A percentile compares a stretch with the other conserved stretches of the same genome.
These are phyloP conservation scores for Eciton burchellii DNA, from an alignment of 1,140 invertebrate genomes.

Conservation along the genomic window DNA sequence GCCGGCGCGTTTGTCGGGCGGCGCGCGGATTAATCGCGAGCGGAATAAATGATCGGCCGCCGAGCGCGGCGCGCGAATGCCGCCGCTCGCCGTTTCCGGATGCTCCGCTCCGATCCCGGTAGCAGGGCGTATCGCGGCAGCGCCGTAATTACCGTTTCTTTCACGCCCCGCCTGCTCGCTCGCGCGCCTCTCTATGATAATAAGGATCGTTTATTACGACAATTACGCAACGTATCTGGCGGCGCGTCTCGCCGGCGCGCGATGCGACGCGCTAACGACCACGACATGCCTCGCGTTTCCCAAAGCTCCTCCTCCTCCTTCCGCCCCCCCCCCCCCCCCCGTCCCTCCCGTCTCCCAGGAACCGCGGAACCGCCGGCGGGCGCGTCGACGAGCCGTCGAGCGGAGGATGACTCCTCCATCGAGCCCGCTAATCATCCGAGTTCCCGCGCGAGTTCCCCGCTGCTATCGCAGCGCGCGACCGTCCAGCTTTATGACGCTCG, in stretches of 20 bases:
- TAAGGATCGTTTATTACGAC: slow-evolving; percentile 63
- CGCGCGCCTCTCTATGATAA: slow-evolving; percentile 61
- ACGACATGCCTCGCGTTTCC: slow-evolving; percentile 1
- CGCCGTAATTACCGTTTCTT: slow-evolving; percentile 58
- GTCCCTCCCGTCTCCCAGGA: too few relatives aligned
- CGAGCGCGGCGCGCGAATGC: too few relatives aligned
- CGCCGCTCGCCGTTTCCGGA: slow-evolving; percentile 46
- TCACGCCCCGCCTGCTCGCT: slow-evolving; percentile 27
- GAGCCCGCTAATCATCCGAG: slow-evolving; percentile 41
- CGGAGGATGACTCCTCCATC: slow-evolving; percentile 49
- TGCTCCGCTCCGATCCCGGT: background rate
- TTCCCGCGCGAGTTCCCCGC: slow-evolving; percentile 21
- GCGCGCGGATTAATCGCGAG: slow-evolving; percentile 42
- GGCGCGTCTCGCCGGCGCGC: slow-evolving; percentile 16
- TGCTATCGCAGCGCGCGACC: slow-evolving; percentile 30
- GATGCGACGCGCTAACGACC: slow-evolving; percentile 63
- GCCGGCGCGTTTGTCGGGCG: too few relatives aligned
- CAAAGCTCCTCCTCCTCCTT: background rate
- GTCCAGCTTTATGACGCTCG: slow-evolving; percentile 22
- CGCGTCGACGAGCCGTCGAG: too few relatives aligned
- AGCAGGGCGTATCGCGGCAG: slow-evolving; percentile 34
- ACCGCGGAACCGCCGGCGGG: too few relatives aligned
- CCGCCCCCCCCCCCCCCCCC: too few relatives aligned
- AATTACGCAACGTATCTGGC: slow-evolving; percentile 63
- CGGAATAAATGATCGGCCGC: slow-evolving; percentile 33